These are phyloP conservation scores for Notospermus geniculatus DNA, from an alignment of 1,140 invertebrate species.

Conservation along the genomic window DNA sequence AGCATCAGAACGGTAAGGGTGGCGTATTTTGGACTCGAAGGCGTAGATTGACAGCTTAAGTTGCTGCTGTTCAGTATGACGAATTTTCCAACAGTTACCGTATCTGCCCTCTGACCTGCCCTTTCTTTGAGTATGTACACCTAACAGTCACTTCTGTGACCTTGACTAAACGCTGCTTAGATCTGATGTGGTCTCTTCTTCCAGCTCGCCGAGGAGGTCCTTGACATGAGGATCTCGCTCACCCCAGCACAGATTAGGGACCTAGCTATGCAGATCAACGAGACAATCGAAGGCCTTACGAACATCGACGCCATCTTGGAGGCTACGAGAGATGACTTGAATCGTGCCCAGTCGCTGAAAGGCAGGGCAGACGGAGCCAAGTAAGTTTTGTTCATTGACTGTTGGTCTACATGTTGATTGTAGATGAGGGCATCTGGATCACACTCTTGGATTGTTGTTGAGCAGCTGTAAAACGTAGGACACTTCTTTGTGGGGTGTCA, in stretches of 20 bases:
- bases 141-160: no score
- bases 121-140: background rate
- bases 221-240: constrained; percentile 68
- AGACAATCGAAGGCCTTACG: constrained; percentile 79
- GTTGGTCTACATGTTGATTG: no score
- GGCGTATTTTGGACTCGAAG: background rate
- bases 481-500: no score
- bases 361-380: constrained; percentile 73
- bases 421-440: no score
- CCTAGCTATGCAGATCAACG: constrained; percentile 79
- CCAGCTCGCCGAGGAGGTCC: constrained; percentile 55
- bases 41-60: background rate
- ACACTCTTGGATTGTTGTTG: no score
- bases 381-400: constrained; percentile 55
- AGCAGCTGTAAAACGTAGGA: no score
- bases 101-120: background rate
- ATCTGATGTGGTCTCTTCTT: no score
- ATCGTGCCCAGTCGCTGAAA: constrained; percentile 72
- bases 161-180: no score
- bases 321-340: constrained; percentile 77
- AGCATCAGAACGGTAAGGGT: constrained; percentile 74
- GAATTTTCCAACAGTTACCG: background rate
- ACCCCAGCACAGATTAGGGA: constrained; percentile 82
- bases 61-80: background rate
- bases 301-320: constrained; percentile 86